These are phyloP conservation scores for Smutsia gigantea DNA, from an alignment of 2,797 vertebrate genomes.

Conservation along the genomic window DNA sequence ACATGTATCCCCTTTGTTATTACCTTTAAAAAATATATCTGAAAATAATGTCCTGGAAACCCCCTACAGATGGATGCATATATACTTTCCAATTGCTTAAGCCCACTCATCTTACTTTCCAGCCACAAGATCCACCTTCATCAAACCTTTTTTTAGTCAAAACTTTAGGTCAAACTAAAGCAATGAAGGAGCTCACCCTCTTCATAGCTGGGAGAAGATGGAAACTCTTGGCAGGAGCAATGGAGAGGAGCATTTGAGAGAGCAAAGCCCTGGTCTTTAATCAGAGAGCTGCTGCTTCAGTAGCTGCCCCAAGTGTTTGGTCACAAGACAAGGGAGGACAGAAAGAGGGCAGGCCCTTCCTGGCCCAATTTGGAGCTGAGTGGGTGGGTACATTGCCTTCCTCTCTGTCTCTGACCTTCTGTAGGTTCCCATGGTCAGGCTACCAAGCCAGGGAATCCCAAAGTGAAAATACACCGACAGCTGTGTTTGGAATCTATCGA, in stretches of 20 bases:
- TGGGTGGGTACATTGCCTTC: neutral
- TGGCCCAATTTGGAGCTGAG: neutral
- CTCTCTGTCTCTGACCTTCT: neutral
- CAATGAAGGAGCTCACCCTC: neutral
- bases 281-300: neutral
- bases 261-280: neutral
- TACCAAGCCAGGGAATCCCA: neutral
- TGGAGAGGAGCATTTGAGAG: neutral
- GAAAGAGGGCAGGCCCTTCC: neutral
- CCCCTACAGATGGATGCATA: neutral
- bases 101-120: neutral
- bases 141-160: neutral
- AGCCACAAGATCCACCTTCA: neutral
- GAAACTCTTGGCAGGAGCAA: neutral
- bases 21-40: neutral
- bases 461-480: neutral
- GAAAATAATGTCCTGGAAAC: constrained; percentile 6
- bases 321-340: neutral
- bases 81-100: neutral
- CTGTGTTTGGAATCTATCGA: neutral
- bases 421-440: neutral
- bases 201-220: neutral
- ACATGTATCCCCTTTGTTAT: neutral
- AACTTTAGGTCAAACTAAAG: neutral
- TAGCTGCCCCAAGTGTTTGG: neutral